Evolutionary conservation across 2,797 vertebrate species (phyloP), one percentile per base, ranked within the genome.

Genomic region (Pygocentrus nattereri): DNA sequence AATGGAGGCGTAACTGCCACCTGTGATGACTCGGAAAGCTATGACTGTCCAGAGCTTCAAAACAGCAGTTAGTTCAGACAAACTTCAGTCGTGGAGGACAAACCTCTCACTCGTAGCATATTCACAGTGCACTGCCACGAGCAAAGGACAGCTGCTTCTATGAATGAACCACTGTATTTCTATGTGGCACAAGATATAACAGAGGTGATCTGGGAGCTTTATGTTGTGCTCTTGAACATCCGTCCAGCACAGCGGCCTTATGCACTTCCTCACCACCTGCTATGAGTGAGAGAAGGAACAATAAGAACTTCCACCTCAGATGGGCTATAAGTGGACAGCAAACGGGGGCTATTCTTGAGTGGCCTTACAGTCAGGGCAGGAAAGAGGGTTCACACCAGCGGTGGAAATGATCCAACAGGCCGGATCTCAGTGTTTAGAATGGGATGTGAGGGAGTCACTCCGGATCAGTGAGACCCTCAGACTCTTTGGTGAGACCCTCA

Each of bases 261-360:
- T 79, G 41, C 34, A 92, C 93, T 95, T 95, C 94, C 94, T 94
- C 89, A 86, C 87, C 94, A 95, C 93, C 94, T 95, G 94, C 85
- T 31, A 79, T 71, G 77, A 21, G 79, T 85, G 87, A 88, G 79
- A 90, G 88, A 87, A 93, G 92, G 91, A 95, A 94, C 93, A 91
- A 91, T 92, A 90, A 92, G 82, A 83, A 92, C 91, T 91, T 93
- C 88, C 85, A 86, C 86, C 81, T 87, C 82, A 74, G 86, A 87
- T 75, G 87, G 52, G 86, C 80, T 83, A 84, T 10, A 77, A 54
- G 31, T 65, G 74, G 50, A 76, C 65, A 75, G 34, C 18, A 18
- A 72, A 69, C 34, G 50, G 69, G 47, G 75, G 50, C 38, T 61
- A 59, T 15, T 52, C 23, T 49, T 80, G 54, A 77, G 30, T 15